A percentile compares a stretch with the other conserved stretches of the same genome.
These are phyloP conservation scores for Leucoptera coffeella DNA, from an alignment of 2,888 invertebrate species.

Conservation along the genomic window DNA sequence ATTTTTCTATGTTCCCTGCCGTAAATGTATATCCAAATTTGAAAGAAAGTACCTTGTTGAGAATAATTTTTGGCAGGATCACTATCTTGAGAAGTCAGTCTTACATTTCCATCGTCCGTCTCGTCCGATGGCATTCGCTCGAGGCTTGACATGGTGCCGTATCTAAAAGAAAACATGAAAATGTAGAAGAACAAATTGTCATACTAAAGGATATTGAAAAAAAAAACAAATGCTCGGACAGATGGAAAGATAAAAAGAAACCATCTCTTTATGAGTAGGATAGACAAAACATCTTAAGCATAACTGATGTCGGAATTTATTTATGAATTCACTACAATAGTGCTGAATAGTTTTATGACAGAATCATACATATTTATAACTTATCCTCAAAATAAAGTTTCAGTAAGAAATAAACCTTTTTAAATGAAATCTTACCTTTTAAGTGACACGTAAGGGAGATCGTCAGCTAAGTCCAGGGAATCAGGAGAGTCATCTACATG, in stretches of 20 bases:
- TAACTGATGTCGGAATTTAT: too few species aligned
- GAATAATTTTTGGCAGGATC: constrained; percentile 18
- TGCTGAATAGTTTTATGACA: background rate
- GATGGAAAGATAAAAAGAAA: too few species aligned
- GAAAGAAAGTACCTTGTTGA: constrained; percentile 18
- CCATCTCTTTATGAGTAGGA: too few species aligned
- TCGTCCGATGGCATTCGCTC: constrained; percentile 62
- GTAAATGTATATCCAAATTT: too few species aligned
- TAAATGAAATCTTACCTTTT: constrained; percentile 34
- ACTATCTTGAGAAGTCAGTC: constrained; percentile 30
- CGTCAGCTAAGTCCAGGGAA: constrained; percentile 63
- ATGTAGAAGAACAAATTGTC: too few species aligned
- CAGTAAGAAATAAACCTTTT: constrained; percentile 1
- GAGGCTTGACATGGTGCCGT: constrained; percentile 68
- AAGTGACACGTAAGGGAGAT: constrained; percentile 67
- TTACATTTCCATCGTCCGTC: constrained; percentile 50
- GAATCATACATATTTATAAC: background rate
- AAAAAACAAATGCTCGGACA: too few species aligned
- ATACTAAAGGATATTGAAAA: too few species aligned
- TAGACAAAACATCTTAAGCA: too few species aligned
- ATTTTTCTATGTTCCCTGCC: too few species aligned
- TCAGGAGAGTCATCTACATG: constrained; percentile 62
- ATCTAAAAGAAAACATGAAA: constrained; percentile 28
- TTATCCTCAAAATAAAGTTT: background rate
- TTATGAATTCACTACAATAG: too few species aligned